Conservation (phyloP, 2,113 vertebrate genomes). For the Megaceryle torquata region DNA sequence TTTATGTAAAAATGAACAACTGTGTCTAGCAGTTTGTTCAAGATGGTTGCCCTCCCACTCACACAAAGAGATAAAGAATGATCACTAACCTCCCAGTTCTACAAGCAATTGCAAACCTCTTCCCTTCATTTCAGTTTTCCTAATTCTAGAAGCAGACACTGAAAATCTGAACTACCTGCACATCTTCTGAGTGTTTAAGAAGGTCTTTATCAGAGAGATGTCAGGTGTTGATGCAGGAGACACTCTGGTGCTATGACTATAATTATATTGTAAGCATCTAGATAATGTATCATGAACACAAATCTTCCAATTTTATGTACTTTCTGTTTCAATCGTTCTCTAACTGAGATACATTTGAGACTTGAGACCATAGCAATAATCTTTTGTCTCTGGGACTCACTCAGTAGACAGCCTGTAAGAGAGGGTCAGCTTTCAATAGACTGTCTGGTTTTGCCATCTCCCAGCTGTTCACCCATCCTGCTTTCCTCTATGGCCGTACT, state of each 20-base stretch:
- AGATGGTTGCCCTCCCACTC: not conserved
- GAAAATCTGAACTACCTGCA: not conserved
- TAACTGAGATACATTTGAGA: not conserved
- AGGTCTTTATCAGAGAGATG: not conserved
- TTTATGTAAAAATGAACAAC: constrained; percentile 24
- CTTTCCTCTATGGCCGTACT: not conserved
- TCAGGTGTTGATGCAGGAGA: not conserved
- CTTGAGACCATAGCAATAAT: not conserved
- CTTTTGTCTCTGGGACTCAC: not conserved
- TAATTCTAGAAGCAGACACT: not conserved
- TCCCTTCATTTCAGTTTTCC: not conserved
- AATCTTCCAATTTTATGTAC: not conserved
- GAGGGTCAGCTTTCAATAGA: not conserved
- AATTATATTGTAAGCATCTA: not conserved
- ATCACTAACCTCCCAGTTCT: not conserved
- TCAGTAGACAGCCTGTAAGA: not conserved
- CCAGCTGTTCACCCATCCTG: not conserved
- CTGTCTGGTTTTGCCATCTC: not conserved
- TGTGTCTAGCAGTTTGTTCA: not conserved
- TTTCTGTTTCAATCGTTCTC: not conserved
- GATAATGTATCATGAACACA: not conserved
- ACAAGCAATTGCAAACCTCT: not conserved
- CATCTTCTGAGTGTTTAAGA: not conserved
- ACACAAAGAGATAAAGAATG: not conserved
- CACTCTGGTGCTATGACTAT: not conserved